A percentile compares a stretch with the other conserved stretches of the same genome.
Evolutionary conservation across 1,140 invertebrate species (phyloP).

Genomic region (Zaprionus kolodkinae): DNA sequence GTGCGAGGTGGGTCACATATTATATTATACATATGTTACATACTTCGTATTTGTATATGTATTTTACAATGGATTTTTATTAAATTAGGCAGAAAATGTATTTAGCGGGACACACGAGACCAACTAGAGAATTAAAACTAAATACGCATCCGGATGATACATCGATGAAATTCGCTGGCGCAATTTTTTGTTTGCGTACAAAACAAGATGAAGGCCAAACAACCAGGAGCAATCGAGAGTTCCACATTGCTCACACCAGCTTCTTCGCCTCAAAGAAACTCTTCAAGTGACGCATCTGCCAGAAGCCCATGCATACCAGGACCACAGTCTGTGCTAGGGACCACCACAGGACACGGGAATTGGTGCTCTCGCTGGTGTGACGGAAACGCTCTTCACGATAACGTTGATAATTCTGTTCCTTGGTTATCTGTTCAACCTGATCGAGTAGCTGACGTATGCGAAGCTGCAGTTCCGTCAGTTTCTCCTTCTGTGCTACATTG

Average conservation of each 20-base stretch:
- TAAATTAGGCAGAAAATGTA: constrained; percentile 73
- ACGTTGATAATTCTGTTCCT: constrained; percentile 99
- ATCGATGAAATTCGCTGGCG: constrained; percentile 63
- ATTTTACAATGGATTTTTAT: constrained; percentile 81
- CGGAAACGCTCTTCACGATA: constrained; percentile 99
- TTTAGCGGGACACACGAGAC: constrained; percentile 43
- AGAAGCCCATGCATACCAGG: constrained; percentile 96
- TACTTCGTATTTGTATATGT: constrained; percentile 17
- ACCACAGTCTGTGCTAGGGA: constrained; percentile 96
- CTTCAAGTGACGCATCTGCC: constrained; percentile 99
- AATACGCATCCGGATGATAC: constrained; percentile 57
- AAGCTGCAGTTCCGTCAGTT: constrained; percentile 97
- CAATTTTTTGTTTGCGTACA: constrained; percentile 46
- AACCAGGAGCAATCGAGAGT: constrained; percentile 15
- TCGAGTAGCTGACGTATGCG: constrained; percentile 97
- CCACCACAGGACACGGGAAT: constrained; percentile 99
- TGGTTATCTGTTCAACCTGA: constrained; percentile 99
- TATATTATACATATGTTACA: not conserved
- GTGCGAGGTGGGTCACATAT: constrained; percentile 9
- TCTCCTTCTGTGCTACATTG: constrained; percentile 98
- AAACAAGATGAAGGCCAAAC: constrained; percentile 41
- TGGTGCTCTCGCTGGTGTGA: constrained; percentile 98
- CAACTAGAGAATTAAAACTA: constrained; percentile 70
- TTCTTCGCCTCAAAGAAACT: constrained; percentile 99
- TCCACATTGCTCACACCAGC: constrained; percentile 90